Conservation (phyloP, 2,113 vertebrate genomes). For the Felis catus region DNA sequence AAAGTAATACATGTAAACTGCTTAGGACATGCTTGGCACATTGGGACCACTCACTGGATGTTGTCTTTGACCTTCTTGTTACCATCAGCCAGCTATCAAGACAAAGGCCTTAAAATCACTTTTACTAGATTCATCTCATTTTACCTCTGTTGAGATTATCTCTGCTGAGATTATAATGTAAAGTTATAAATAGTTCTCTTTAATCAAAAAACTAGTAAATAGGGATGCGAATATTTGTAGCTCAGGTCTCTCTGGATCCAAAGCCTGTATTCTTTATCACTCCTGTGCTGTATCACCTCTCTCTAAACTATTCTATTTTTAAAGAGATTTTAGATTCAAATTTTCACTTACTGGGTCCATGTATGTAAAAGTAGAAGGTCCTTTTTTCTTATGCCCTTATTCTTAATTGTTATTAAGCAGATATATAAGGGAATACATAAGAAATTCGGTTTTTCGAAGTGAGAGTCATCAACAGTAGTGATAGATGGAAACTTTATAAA, state of each 20-base stretch:
- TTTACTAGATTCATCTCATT: background rate
- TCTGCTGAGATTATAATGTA: background rate
- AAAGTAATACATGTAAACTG: background rate
- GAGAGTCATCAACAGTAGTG: background rate
- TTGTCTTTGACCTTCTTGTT: background rate
- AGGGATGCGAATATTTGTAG: background rate
- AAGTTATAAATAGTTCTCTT: background rate
- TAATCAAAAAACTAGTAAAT: background rate
- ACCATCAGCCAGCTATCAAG: background rate
- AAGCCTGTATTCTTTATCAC: background rate
- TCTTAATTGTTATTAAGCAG: background rate
- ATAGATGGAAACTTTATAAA: background rate
- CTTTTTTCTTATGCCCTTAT: background rate
- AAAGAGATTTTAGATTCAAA: background rate
- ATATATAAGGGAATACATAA: background rate
- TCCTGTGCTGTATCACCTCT: background rate
- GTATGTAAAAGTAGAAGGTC: background rate
- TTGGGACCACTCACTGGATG: background rate
- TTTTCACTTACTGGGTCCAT: background rate
- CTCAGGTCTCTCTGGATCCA: background rate
- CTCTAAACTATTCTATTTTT: background rate
- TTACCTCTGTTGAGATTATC: background rate
- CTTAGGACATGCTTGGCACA: background rate
- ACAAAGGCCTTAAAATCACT: background rate
- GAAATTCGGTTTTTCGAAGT: background rate